Percentiles rank a stretch among this genome's conserved stretches.
These are phyloP conservation scores for Cylas formicarius DNA, from an alignment of 1,140 invertebrate species.

Conservation along the genomic window DNA sequence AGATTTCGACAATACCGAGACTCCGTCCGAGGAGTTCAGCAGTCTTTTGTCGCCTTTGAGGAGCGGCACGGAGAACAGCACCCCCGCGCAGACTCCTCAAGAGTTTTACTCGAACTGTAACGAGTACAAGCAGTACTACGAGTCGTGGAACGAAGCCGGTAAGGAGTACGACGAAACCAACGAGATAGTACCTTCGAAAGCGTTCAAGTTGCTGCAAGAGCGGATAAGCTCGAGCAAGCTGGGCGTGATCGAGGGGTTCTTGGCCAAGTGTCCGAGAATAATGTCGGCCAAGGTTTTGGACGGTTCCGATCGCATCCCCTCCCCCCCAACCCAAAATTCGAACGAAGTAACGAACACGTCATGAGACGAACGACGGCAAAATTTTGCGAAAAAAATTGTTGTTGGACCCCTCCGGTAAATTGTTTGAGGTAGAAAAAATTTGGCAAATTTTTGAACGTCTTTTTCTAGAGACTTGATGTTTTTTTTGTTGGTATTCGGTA, in stretches of 20 bases:
- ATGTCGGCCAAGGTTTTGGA: conserved; percentile 48
- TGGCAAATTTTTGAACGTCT: conserved; percentile 29
- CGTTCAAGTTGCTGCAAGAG: conserved; percentile 45
- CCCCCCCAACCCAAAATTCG: conserved; percentile 22
- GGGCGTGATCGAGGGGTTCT: conserved; percentile 36
- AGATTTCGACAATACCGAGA: conserved; percentile 42
- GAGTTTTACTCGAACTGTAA: conserved; percentile 40
- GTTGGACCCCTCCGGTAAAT: conserved; percentile 20
- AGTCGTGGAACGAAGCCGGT: conserved; percentile 49
- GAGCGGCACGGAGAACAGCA: conserved; percentile 37
- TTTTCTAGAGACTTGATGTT: conserved; percentile 20
- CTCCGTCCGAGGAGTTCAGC: conserved; percentile 33
- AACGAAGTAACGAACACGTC: conserved; percentile 35
- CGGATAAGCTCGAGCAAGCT: conserved; percentile 33
- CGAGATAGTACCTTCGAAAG: conserved; percentile 48
- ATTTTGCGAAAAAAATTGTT: conserved; percentile 27
- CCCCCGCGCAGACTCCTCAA: conserved; percentile 42
- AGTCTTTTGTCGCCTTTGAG: conserved; percentile 29
- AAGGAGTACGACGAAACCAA: conserved; percentile 30
- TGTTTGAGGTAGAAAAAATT: conserved; percentile 28
- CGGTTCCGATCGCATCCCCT: conserved; percentile 20
- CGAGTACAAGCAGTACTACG: conserved; percentile 53
- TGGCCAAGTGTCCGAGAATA: conserved; percentile 49
- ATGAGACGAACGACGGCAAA: conserved; percentile 31
- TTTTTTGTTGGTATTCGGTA: conserved; percentile 33